Evolutionary conservation across 2,113 vertebrate species (phyloP).

Genomic region (Rhombomys opimus): DNA sequence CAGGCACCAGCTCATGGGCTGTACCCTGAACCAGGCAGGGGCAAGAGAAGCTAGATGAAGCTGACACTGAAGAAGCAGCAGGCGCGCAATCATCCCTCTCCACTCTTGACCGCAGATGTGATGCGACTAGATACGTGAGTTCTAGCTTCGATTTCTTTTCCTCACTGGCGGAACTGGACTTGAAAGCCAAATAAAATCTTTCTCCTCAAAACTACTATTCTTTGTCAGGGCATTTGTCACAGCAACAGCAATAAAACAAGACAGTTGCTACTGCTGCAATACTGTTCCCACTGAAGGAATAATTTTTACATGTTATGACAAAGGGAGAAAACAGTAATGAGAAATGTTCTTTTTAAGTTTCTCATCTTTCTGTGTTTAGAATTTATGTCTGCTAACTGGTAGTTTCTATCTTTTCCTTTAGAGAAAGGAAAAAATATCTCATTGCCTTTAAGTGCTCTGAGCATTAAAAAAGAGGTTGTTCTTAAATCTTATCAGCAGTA

Average conservation of each 20-base stretch:
- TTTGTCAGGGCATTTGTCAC: neutral
- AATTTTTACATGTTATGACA: constrained; percentile 3
- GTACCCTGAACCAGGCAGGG: too few species aligned
- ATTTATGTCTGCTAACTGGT: constrained; percentile 24
- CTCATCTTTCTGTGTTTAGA: neutral
- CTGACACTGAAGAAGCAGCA: neutral
- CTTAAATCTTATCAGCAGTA: neutral
- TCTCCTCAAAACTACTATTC: too few species aligned
- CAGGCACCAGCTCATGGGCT: too few species aligned
- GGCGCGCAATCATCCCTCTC: too few species aligned
- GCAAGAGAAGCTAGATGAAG: neutral
- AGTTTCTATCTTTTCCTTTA: constrained; percentile 5
- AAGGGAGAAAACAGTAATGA: neutral
- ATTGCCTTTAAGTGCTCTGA: neutral
- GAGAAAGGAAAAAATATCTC: neutral
- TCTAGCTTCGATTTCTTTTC: neutral
- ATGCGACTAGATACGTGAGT: too few species aligned
- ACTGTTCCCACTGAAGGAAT: neutral
- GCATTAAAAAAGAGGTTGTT: neutral
- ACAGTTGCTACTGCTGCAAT: neutral
- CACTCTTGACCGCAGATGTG: neutral
- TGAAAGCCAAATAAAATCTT: neutral
- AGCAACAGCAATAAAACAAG: neutral
- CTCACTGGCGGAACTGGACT: neutral
- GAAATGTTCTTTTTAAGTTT: neutral